A percentile compares a stretch with the other conserved stretches of the same genome.
Conservation (phyloP, 1,140 invertebrate genomes). For the Drosophila murphyi region DNA sequence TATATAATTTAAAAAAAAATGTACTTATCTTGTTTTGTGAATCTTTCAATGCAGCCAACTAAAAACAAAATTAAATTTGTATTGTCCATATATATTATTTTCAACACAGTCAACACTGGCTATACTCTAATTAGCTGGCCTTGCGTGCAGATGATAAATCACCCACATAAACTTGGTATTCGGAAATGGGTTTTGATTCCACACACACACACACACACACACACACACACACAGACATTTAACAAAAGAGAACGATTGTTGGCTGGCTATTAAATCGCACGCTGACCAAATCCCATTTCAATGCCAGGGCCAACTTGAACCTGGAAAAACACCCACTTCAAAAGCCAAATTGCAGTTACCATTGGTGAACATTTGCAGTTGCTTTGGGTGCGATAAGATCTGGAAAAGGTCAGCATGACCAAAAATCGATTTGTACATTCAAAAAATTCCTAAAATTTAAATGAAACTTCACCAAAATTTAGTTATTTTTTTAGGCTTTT, state of each 20-base stretch:
- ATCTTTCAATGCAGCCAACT: background rate
- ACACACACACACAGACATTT: background rate
- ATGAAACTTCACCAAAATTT: background rate
- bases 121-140: conserved; percentile 2
- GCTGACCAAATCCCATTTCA: conserved; percentile 37
- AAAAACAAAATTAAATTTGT: background rate
- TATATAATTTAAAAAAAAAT: background rate
- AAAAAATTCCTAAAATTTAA: conserved; percentile 9
- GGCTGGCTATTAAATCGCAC: conserved; percentile 21
- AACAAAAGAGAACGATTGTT: background rate
- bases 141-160: conserved; percentile 22
- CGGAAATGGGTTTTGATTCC: conserved; percentile 19
- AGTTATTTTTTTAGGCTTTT: background rate
- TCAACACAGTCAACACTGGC: conserved; percentile 9
- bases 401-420: conserved; percentile 9
- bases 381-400: conserved; percentile 61
- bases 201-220: background rate
- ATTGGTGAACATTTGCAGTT: conserved; percentile 55
- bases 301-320: conserved; percentile 27
- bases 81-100: background rate
- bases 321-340: background rate
- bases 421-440: conserved; percentile 29
- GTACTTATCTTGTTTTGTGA: background rate
- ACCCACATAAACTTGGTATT: conserved; percentile 3
- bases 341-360: background rate